Conservation (phyloP, 2,113 vertebrate species). For the Amphiprion percula region DNA sequence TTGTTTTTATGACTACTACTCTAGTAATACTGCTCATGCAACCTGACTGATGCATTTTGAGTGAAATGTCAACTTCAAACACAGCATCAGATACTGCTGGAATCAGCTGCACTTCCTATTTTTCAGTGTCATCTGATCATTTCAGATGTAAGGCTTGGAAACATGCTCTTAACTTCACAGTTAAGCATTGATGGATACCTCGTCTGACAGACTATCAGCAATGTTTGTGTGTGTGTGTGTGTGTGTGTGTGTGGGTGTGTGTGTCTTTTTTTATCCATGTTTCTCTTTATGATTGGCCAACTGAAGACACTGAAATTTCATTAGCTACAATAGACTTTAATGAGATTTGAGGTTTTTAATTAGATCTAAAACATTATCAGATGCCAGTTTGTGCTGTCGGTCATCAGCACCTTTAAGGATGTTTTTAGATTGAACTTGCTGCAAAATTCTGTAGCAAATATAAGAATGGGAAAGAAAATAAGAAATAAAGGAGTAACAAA, state of each 20-base stretch:
- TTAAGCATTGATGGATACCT: no score
- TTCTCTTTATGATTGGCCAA: not conserved
- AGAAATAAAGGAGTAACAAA: no score
- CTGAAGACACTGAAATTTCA: not conserved
- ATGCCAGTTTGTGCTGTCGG: conserved; percentile 5
- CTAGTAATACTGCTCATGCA: not conserved
- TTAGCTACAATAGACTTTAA: conserved; percentile 9
- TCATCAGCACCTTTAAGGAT: conserved; percentile 13
- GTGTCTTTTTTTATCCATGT: not conserved
- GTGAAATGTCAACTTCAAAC: not conserved
- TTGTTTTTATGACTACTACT: no score
- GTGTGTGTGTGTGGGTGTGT: no score
- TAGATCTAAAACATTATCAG: conserved; percentile 16
- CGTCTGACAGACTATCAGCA: no score
- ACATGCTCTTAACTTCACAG: no score
- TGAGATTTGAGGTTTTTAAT: not conserved
- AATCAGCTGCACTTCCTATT: no score
- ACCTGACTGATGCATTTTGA: not conserved
- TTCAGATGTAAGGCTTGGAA: no score
- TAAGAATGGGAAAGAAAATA: not conserved
- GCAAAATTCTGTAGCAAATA: not conserved
- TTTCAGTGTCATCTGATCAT: no score
- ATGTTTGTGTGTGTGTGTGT: no score
- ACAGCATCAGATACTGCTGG: no score
- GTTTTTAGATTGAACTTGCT: not conserved